phyloP scores from a whole-genome alignment of 2,797 vertebrate genomes.

The Simalia tracyae region DNA sequence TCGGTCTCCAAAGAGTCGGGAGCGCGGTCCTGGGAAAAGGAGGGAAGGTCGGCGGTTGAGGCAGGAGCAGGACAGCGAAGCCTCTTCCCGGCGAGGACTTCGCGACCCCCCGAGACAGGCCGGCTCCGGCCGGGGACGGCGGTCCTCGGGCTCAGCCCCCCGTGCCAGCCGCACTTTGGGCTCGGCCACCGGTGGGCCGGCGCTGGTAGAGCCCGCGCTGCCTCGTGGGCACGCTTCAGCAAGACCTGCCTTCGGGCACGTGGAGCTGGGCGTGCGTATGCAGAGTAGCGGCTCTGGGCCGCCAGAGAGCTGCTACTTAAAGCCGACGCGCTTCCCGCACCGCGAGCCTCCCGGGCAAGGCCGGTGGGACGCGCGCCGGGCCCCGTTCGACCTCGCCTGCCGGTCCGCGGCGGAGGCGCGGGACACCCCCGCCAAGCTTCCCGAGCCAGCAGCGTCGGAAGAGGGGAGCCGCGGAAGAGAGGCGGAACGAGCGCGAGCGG shows the following conservation, averaged over 20 bases:
- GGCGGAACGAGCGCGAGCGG: too few species aligned
- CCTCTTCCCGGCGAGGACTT: neutral
- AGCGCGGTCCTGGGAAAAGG: neutral
- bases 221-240: neutral
- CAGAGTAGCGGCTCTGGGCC: neutral
- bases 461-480: neutral
- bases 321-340: neutral
- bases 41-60: neutral
- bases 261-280: slow-evolving; percentile 2
- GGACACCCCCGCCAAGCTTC: neutral
- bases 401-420: too few species aligned
- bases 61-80: neutral
- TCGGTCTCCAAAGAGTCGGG: neutral
- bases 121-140: too few species aligned
- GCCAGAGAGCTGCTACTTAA: neutral
- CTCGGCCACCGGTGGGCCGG: neutral
- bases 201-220: neutral
- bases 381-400: neutral
- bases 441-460: neutral
- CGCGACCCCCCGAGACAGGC: neutral
- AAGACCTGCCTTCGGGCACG: neutral
- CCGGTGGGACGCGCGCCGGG: neutral
- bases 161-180: neutral
- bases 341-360: neutral
- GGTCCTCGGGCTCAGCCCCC: neutral